These are phyloP conservation scores for Barbus barbus DNA, from an alignment of 2,113 vertebrate genomes.

Conservation along the genomic window DNA sequence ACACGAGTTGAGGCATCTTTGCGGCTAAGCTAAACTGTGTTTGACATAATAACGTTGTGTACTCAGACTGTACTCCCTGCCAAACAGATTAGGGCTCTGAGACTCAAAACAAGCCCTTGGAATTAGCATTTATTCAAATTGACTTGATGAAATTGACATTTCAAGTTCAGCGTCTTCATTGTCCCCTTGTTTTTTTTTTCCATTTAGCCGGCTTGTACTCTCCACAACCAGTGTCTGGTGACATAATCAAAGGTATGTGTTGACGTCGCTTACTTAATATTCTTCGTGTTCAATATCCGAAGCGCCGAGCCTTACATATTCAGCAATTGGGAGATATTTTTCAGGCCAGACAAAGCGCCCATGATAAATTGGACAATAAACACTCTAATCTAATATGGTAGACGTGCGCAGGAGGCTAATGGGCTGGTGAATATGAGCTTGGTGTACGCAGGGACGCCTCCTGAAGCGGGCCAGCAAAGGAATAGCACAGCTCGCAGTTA, in stretches of 20 bases:
- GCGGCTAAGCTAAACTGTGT: constrained; percentile 13
- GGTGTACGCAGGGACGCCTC: constrained; percentile 36
- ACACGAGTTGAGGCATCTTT: neutral
- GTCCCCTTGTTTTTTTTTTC: neutral
- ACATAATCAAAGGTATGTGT: constrained; percentile 46
- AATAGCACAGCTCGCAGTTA: constrained; percentile 40
- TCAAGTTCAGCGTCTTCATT: neutral
- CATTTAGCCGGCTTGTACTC: neutral
- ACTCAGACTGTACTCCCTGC: constrained; percentile 3
- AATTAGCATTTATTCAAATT: constrained; percentile 23
- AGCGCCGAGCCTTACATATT: constrained; percentile 64
- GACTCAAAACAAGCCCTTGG: neutral
- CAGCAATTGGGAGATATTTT: constrained; percentile 65
- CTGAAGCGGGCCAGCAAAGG: constrained; percentile 19
- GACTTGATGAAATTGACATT: neutral
- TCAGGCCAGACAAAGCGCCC: constrained; percentile 65
- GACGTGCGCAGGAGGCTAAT: constrained; percentile 64
- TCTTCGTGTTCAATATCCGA: constrained; percentile 61
- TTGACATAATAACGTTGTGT: constrained; percentile 31
- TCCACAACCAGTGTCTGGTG: neutral
- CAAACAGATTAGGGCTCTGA: constrained; percentile 10
- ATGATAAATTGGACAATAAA: constrained; percentile 79
- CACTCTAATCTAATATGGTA: constrained; percentile 67
- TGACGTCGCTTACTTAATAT: constrained; percentile 66
- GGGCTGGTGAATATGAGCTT: constrained; percentile 59